These are phyloP conservation scores for Lomographa bimaculata DNA, from an alignment of 2,888 invertebrate species.

Conservation along the genomic window DNA sequence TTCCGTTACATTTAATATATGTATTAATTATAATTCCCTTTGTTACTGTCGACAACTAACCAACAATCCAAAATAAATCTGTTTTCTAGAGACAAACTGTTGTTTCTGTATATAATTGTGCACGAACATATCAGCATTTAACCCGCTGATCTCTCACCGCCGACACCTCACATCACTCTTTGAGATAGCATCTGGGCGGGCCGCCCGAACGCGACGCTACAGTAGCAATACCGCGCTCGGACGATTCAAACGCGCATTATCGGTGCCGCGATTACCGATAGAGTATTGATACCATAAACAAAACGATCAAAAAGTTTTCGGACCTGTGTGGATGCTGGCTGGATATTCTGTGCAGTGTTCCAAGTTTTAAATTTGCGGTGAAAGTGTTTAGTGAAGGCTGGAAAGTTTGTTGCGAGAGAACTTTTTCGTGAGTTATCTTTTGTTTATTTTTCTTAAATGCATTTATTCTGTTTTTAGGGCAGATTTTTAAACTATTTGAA, in stretches of 20 bases:
- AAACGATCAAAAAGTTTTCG: slow-evolving; percentile 7
- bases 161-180: slow-evolving; percentile 32
- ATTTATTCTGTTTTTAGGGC: too few relatives aligned
- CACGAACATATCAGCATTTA: too few relatives aligned
- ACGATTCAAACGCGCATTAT: slow-evolving; percentile 48
- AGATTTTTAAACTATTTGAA: too few relatives aligned
- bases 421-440: slow-evolving; percentile 46
- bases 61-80: too few relatives aligned
- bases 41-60: too few relatives aligned
- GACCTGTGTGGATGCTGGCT: slow-evolving; percentile 28
- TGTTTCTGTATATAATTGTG: too few relatives aligned
- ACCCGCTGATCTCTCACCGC: slow-evolving; percentile 31
- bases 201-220: slow-evolving; percentile 52
- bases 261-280: slow-evolving; percentile 23
- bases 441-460: slow-evolving; percentile 18
- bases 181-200: slow-evolving; percentile 73
- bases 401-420: slow-evolving; percentile 45
- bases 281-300: too few relatives aligned
- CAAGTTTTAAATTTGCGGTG: slow-evolving; percentile 39
- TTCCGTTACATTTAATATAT: too few relatives aligned
- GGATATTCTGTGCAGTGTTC: slow-evolving; percentile 26
- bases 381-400: slow-evolving; percentile 28
- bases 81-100: too few relatives aligned
- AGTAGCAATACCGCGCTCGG: slow-evolving; percentile 60
- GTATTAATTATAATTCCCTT: too few relatives aligned